Base-by-base conservation (phyloP, 2,797 vertebrate species). In the Percopsis omiscomaycus region DNA sequence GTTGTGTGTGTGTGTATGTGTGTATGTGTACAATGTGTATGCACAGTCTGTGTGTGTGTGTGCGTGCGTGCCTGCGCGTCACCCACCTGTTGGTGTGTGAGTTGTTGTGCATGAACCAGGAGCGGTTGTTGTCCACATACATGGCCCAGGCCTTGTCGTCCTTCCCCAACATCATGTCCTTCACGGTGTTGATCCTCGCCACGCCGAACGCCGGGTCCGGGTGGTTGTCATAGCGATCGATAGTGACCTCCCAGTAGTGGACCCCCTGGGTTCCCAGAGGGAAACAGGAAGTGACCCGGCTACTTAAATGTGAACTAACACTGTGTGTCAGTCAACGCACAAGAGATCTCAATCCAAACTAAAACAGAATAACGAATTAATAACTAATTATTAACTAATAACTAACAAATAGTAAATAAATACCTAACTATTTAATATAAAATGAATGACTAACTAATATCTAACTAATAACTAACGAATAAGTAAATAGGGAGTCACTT, bases 171-270 rank as follows among this genome's bases (percentile, higher is more conserved):
- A 98, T 98, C 93, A 95, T 95, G 86, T 99, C 97, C 71, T 96
- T 98, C 82, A 93, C 89, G 0, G 96, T 94, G 2, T 96, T 96
- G 81, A 97, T 96, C 84, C 97, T 90, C 29, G 97, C 97, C 65
- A 99, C 92, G 5, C 97, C 97, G 0, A 99, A 98, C 9, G 97
- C 97, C 0, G 97, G 97, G 80, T 98, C 97, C 0, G 97, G 97
- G 66, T 98, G 97, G 94, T 96, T 98, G 89, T 99, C 97, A 0
- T 99, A 99, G 30, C 96, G 95, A 66, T 99, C 97, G 54, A 99
- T 92, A 0, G 89, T 90, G 63, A 99, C 85, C 47, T 99, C 97
- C 98, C 98, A 99, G 78, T 99, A 99, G 72, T 99, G 98, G 59
- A 93, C 83, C 0, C 98, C 98, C 89, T 91, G 55, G 71, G 16